phyloP scores from a whole-genome alignment of 1,140 invertebrate genomes.

The Coenobita brevimanus region DNA sequence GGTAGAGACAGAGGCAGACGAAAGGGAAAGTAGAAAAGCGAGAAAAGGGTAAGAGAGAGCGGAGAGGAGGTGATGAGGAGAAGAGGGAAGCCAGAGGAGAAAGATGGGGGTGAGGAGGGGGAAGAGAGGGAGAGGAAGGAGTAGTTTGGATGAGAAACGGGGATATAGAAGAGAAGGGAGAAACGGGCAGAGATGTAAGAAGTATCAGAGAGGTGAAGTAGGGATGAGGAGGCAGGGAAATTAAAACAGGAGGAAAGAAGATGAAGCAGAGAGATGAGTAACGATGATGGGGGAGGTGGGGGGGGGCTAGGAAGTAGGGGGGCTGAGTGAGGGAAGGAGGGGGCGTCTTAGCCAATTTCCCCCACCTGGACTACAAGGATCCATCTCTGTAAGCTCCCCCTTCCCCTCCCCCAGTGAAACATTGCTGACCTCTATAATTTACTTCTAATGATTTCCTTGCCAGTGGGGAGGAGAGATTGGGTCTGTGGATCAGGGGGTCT shows the following conservation, averaged over 20 bases:
- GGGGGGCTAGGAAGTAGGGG: background rate
- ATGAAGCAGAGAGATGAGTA: background rate
- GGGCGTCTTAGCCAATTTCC: background rate
- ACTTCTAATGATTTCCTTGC: constrained; percentile 47
- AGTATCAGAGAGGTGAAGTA: background rate
- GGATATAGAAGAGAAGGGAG: no score
- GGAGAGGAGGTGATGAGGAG: no score
- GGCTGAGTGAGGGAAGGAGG: background rate
- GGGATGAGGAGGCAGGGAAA: background rate
- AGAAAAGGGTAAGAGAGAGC: background rate
- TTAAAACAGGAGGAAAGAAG: background rate
- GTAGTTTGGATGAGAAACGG: no score
- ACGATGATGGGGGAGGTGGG: background rate
- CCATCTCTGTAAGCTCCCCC: background rate
- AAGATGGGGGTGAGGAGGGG: background rate
- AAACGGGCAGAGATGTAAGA: no score
- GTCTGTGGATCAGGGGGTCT: background rate
- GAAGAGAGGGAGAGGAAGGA: no score
- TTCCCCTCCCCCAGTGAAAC: background rate
- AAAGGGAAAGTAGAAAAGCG: background rate
- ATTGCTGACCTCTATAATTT: constrained; percentile 36
- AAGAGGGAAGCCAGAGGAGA: background rate
- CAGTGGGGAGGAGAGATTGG: constrained; percentile 1
- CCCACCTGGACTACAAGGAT: background rate
- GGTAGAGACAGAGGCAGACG: background rate